Percentiles rank a stretch among this genome's conserved stretches.
Evolutionary conservation across 2,113 vertebrate species (phyloP).

Genomic region (Sturnus vulgaris): DNA sequence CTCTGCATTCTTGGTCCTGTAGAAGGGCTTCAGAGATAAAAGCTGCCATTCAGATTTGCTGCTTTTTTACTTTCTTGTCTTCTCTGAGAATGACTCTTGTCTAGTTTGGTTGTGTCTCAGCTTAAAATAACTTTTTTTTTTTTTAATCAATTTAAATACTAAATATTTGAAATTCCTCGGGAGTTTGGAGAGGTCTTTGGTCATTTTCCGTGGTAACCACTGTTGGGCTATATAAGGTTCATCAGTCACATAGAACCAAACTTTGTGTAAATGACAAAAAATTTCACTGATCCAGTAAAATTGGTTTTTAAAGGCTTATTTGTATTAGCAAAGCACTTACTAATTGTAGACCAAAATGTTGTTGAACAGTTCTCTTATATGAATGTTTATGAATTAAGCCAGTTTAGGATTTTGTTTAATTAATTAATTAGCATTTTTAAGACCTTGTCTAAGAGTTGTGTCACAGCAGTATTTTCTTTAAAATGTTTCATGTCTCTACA

Average conservation of each 20-base stretch:
- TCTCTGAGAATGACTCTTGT: background rate
- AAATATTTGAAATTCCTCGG: background rate
- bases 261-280: background rate
- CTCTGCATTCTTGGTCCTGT: slow-evolving; percentile 6
- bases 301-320: background rate
- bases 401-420: slow-evolving; percentile 1
- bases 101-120: background rate
- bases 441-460: background rate
- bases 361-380: background rate
- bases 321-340: background rate
- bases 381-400: background rate
- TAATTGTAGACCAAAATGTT: background rate
- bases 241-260: background rate
- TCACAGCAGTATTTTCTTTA: background rate
- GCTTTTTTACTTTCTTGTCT: background rate
- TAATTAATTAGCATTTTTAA: background rate
- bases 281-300: background rate
- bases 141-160: background rate
- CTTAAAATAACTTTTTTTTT: slow-evolving; percentile 11
- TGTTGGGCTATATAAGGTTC: background rate
- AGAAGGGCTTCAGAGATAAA: background rate
- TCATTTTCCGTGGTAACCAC: background rate
- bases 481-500: background rate
- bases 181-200: background rate
- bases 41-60: background rate